Evolutionary conservation across 2,113 vertebrate genomes (phyloP), one percentile per base, ranked within the genome.

Genomic region (Macquaria ambigua): DNA sequence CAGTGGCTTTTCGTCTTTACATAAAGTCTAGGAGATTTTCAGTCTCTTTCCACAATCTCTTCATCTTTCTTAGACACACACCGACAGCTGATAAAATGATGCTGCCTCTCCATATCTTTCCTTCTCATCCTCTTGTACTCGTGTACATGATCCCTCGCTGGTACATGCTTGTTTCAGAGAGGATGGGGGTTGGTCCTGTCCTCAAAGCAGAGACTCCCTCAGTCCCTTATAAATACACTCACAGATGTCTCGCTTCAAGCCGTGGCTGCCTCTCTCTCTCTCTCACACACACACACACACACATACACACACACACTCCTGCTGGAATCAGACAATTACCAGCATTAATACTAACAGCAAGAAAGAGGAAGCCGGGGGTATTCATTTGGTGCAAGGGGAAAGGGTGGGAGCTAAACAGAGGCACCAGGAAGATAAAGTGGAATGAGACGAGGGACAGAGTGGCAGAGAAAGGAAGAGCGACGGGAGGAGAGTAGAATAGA

Each of bases 161-260:
- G 93, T 95, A 94, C 90, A 87, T 93, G 93, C 69, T 91, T 69
- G 48, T 84, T 90, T 82, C 90, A 77, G 4, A 4, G 86, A 90
- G 94, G 91, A 75, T 91, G 84, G 85, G 94, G 94, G 90, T 91
- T 84, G 93, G 80, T 88, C 82, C 83, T 87, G 75, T 85, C 85
- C 89, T 85, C 90, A 90, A 85, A 92, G 81, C 86, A 90, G 83
- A 91, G 67, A 74, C 82, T 83, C 80, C 75, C 55, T 87, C 81
- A 85, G 84, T 90, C 81, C 78, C 81, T 86, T 90, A 87, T 82
- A 91, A 92, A 95, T 94, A 93, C 95, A 89, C 80, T 94, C 92
- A 67, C 86, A 88, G 74, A 88, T 88, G 89, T 82, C 84, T 92
- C 77, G 43, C 83, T 79, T 73, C 82, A 83, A 93, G 90, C 90